These are phyloP conservation scores for Enteromius treurensis DNA, from an alignment of 2,797 vertebrate species.

Conservation along the genomic window DNA sequence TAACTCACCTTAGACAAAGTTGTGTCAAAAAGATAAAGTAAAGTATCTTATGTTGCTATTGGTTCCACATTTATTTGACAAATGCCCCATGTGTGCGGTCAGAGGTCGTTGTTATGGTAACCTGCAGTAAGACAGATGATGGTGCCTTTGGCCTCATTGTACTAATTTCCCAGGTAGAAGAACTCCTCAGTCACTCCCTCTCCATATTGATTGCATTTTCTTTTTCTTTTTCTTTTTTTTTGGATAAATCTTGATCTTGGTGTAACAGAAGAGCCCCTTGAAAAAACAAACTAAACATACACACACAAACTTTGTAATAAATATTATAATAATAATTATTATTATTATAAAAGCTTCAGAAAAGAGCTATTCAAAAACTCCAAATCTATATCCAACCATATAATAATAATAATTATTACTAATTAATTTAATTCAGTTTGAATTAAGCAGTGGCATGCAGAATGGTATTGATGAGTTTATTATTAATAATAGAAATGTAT, in stretches of 20 bases:
- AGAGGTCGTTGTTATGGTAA: constrained; percentile 57
- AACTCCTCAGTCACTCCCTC: constrained; percentile 42
- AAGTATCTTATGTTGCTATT: constrained; percentile 10
- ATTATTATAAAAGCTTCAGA: not conserved
- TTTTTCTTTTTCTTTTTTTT: not conserved
- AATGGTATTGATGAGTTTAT: constrained; percentile 48
- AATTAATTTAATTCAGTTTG: not conserved
- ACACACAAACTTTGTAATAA: not conserved
- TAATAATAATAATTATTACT: not conserved
- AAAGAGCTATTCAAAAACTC: not conserved
- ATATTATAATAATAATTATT: no score
- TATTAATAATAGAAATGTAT: constrained; percentile 71
- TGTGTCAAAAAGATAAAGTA: not conserved
- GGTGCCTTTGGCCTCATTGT: constrained; percentile 51
- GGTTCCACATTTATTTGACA: constrained; percentile 31
- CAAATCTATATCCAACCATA: not conserved
- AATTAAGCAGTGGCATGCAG: constrained; percentile 39
- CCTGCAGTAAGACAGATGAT: constrained; percentile 55
- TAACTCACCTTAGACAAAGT: not conserved
- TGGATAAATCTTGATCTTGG: constrained; percentile 54
- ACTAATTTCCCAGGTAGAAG: constrained; percentile 62
- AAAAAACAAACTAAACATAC: not conserved
- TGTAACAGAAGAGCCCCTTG: constrained; percentile 40
- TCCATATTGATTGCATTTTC: constrained; percentile 57
- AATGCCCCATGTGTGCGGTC: constrained; percentile 31